Evolutionary conservation across 1,140 invertebrate species (phyloP), one percentile per base, ranked within the genome.

Genomic region (Diachasma alloeum): DNA sequence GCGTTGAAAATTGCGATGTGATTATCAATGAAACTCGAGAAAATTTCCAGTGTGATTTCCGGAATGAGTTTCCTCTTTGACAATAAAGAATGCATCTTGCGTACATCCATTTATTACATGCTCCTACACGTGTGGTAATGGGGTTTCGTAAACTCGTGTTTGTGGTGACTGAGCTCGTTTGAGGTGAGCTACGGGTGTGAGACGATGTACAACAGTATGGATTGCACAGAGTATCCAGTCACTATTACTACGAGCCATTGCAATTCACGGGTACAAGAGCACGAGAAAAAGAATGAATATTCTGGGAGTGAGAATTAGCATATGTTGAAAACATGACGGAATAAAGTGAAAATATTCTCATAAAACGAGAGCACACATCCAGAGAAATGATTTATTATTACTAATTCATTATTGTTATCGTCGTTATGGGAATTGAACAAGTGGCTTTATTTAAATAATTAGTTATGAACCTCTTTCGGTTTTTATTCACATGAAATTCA

Each of bases 61-160:
- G 48, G 48, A 26, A 36, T n/a, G 48, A 72, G 56, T 72, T 24
- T 72, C 48, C 26, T 15, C 13, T 36, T 72, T n/a, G 69, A 46
- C 69, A 26, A 13, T 37, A 42, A 48, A 72, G 26, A 19, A 59
- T 24, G 42, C 26, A n/a, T 72, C 17, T 74, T 74, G 72, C 59
- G 59, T 74, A 68, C 63, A 44, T 39, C 37, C 17, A 74, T 74
- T 74, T 67, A 67, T 74, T 74, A 74, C 72, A 67, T 19, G 17
- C 15, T n/a, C 36, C 19, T 24, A 44, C 37, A 74, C 6, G 19
- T 70, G 74, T 75, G 48, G 74, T 75, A 75, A 75, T 75, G 39
- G 10, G 48, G 44, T 75, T 75, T 75, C 74, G 74, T 69, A 69
- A 75, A 75, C 24, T 13, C 46, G 19, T 56, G n/a, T 56, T 56